Evolutionary conservation across 2,797 vertebrate species (phyloP), one percentile per base, ranked within the genome.

Genomic region (Galaxias olidus): DNA sequence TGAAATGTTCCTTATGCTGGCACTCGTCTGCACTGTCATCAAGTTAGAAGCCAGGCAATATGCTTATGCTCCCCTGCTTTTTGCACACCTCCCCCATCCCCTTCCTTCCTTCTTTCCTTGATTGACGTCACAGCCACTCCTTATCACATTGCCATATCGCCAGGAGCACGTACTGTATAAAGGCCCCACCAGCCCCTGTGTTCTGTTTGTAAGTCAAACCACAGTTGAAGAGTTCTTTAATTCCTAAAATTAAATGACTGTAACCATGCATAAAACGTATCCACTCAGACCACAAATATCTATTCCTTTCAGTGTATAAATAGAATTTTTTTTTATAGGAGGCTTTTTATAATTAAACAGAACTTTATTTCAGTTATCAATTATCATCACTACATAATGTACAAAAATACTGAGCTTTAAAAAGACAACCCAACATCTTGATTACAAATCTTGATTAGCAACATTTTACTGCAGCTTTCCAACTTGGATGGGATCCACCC

Each of bases 291-390:
- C 30, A 2, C 30, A 30, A 30, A 30, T 30, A 6, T 30, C 30
- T 30, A 30, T 30, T 30, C 30, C 30, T 30, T 30, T 30, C 30
- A 30, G 30, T 30, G 30, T 30, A n/a, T n/a, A n/a, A n/a, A n/a
- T n/a, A n/a, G n/a, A n/a, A n/a, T n/a, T n/a, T n/a, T n/a, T n/a
- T n/a, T n/a, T n/a, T 43, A 61, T 80, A 67, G 62, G 60, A 60
- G 80, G 68, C 3, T 62, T 17, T 74, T 75, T 57, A 72, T 59
- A 74, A 65, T 72, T 59, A 69, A 75, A 75, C 65, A 45, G 7
- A 78, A 76, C 75, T 90, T 90, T 89, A 91, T 91, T 92, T 87
- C 66, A 79, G 78, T 79, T 56, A 71, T 81, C 68, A 66, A 74
- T 64, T 63, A 61, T 71, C 58, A 73, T 68, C 75, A 71, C 65